Percentiles rank a stretch among this genome's conserved stretches.
phyloP scores from a whole-genome alignment of 2,888 invertebrate species.

The Cinara cedri region DNA sequence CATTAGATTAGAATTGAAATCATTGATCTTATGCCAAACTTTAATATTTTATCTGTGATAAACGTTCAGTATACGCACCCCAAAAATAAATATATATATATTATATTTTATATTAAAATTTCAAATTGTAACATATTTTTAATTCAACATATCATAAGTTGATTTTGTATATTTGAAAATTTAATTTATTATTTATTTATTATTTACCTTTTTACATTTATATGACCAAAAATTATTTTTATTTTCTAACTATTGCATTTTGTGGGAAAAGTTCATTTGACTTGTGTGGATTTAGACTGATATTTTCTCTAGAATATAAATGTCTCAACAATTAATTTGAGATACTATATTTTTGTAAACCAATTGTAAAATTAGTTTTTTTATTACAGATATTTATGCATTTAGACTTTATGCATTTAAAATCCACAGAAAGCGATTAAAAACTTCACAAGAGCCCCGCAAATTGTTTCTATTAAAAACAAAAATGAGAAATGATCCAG shows the following conservation, averaged over 20 bases:
- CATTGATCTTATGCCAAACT: slow-evolving; percentile 50
- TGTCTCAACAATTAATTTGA: not conserved
- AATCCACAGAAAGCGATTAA: too few species aligned
- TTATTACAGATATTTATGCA: too few species aligned
- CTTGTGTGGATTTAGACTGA: not conserved
- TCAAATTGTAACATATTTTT: not conserved
- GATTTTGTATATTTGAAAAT: not conserved
- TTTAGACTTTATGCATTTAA: too few species aligned
- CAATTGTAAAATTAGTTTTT: too few species aligned
- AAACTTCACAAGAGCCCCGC: too few species aligned
- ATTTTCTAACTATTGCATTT: not conserved
- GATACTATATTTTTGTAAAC: not conserved
- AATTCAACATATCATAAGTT: slow-evolving; percentile 25
- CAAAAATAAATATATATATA: not conserved
- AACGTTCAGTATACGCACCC: slow-evolving; percentile 30
- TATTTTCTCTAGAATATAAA: too few species aligned
- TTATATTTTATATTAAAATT: slow-evolving; percentile 5
- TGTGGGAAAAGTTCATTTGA: not conserved
- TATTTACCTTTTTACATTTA: not conserved
- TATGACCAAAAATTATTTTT: slow-evolving; percentile 4
- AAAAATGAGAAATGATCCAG: too few species aligned
- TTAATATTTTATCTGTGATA: slow-evolving; percentile 47
- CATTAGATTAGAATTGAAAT: slow-evolving; percentile 33
- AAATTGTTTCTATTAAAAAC: too few species aligned
- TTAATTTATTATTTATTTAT: slow-evolving; percentile 10